Evolutionary conservation across 2,113 vertebrate genomes (phyloP).

Genomic region (Chiloscyllium plagiosum): DNA sequence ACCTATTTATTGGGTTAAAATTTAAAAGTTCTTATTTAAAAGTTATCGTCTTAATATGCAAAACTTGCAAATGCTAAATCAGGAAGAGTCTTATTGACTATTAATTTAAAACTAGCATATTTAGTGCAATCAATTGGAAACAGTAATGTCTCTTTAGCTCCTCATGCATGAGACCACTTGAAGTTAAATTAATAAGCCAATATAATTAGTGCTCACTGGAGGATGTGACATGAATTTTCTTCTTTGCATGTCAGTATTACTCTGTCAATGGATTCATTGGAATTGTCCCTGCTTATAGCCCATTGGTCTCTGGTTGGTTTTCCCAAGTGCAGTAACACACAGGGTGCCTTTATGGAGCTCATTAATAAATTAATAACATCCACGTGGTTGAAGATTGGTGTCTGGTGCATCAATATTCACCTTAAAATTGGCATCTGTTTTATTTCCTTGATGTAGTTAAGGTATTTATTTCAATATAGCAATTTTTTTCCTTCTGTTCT

Average conservation of each 20-base stretch:
- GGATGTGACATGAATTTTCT: conserved; percentile 37
- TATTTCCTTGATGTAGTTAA: conserved; percentile 25
- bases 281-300: conserved; percentile 31
- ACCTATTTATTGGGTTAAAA: background rate
- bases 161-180: conserved; percentile 34
- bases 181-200: conserved; percentile 38
- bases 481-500: conserved; percentile 11
- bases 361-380: conserved; percentile 31
- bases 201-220: conserved; percentile 37
- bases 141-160: conserved; percentile 30
- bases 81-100: background rate
- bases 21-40: background rate
- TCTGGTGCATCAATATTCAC: conserved; percentile 7
- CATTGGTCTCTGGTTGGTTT: conserved; percentile 27
- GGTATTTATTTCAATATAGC: conserved; percentile 19
- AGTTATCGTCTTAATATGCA: background rate
- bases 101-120: background rate
- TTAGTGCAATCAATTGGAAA: conserved; percentile 21
- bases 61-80: background rate
- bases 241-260: conserved; percentile 22
- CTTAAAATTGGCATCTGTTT: conserved; percentile 19
- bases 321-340: conserved; percentile 24
- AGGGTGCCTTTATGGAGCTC: conserved; percentile 35
- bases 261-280: conserved; percentile 35
- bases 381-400: background rate